Conservation (phyloP, 2,797 vertebrate species). For the Otolemur crassicaudatus region DNA sequence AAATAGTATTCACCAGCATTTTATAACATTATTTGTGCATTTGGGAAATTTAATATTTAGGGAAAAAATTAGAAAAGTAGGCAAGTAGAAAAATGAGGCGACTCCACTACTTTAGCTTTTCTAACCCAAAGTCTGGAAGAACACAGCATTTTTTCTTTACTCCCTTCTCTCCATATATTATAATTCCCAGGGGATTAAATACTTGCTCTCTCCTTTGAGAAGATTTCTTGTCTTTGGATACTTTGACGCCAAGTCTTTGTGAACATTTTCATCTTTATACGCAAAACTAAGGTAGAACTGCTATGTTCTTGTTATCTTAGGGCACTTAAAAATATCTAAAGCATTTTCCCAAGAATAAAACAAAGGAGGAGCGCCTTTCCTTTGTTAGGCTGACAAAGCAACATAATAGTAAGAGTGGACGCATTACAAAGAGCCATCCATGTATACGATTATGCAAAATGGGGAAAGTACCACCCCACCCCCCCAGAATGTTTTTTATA, state of each 20-base stretch:
- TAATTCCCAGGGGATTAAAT: slow-evolving; percentile 40
- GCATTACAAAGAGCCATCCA: neutral
- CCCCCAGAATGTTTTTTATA: neutral
- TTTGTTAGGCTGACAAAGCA: neutral
- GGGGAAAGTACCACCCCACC: neutral
- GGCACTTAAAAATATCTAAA: neutral
- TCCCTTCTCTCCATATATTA: neutral
- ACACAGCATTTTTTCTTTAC: neutral
- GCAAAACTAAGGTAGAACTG: neutral
- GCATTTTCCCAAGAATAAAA: slow-evolving; percentile 5
- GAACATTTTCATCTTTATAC: neutral
- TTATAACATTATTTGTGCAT: neutral
- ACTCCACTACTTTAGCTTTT: slow-evolving; percentile 19
- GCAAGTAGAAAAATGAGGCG: neutral
- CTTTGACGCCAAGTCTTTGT: slow-evolving; percentile 11
- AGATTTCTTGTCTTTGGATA: neutral
- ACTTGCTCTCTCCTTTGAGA: neutral
- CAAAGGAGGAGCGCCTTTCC: neutral
- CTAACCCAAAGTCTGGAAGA: neutral
- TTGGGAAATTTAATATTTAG: neutral
- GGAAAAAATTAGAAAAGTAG: slow-evolving; percentile 29
- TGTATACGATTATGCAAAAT: neutral
- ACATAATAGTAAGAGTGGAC: neutral
- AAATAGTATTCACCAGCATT: neutral
- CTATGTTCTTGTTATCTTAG: neutral